A percentile compares a stretch with the other conserved stretches of the same genome.
phyloP scores from a whole-genome alignment of 2,888 invertebrate species.

The Sesia bembeciformis region DNA sequence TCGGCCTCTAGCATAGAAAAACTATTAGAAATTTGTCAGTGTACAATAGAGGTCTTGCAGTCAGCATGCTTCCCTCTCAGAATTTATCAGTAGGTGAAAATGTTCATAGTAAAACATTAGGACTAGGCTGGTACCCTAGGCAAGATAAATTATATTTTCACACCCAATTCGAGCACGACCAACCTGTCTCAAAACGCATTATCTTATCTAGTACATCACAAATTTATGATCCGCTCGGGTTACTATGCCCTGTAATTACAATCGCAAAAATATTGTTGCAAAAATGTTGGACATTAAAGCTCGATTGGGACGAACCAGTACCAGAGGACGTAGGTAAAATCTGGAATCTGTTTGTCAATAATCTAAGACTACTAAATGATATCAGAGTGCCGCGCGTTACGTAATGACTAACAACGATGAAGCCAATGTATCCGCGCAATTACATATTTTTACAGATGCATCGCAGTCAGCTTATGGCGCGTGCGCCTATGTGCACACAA shows the following conservation, averaged over 20 bases:
- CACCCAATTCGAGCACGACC: constrained; percentile 3
- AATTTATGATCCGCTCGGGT: constrained; percentile 16
- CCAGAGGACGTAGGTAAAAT: constrained; percentile 4
- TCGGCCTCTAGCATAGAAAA: constrained; percentile 6
- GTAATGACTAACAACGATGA: constrained; percentile 2
- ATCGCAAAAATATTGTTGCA: constrained; percentile 16
- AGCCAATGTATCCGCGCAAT: constrained; percentile 1
- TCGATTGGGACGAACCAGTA: constrained; percentile 17
- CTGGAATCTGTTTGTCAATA: constrained; percentile 6
- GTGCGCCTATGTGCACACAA: constrained; percentile 13
- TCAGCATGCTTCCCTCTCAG: constrained; percentile 13
- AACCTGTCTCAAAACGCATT: constrained; percentile 12
- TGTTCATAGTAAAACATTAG: constrained; percentile 8
- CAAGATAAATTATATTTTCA: constrained; percentile 10
- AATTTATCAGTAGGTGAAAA: constrained; percentile 7
- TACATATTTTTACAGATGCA: constrained; percentile 17
- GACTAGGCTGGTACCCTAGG: constrained; percentile 8
- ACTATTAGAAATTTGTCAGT: constrained; percentile 7
- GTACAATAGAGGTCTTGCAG: constrained; percentile 3
- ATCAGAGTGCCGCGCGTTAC: constrained; percentile 8
- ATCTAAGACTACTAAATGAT: constrained; percentile 3
- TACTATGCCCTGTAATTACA: constrained; percentile 11
- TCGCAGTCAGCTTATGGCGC: constrained; percentile 11
- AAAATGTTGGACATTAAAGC: constrained; percentile 13
- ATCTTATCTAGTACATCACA: constrained; percentile 14